Percentiles rank a stretch among this genome's conserved stretches.
Conservation (phyloP, 2,113 vertebrate genomes). For the Rhea pennata region DNA sequence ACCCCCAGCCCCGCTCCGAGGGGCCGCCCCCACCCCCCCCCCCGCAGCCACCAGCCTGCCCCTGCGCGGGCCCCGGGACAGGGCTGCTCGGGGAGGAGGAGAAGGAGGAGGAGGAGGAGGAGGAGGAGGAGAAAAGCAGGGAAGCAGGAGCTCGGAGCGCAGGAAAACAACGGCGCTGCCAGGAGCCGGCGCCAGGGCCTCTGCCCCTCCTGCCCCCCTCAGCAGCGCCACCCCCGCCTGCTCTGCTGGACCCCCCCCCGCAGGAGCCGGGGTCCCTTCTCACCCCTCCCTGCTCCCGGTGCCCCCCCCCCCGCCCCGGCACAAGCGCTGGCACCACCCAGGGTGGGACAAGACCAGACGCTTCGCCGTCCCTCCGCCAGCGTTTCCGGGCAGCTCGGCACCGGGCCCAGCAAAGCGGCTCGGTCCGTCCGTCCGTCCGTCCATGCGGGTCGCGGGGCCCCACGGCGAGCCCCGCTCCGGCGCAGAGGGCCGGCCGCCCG, state of each 20-base stretch:
- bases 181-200: neutral
- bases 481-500: neutral
- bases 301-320: no score
- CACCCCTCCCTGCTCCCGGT: no score
- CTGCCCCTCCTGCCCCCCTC: neutral
- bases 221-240: neutral
- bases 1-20: neutral
- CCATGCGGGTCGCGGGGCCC: neutral
- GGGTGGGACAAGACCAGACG: no score
- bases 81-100: neutral
- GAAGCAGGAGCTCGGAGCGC: constrained; percentile 39
- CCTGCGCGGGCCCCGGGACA: neutral
- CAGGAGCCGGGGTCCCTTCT: no score
- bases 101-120: neutral
- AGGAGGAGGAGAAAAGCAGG: constrained; percentile 1
- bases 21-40: neutral
- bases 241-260: no score
- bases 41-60: neutral
- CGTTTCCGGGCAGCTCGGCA: no score
- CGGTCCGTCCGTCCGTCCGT: neutral
- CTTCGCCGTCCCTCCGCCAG: neutral
- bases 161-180: constrained; percentile 39
- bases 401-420: no score
- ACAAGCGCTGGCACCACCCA: no score
- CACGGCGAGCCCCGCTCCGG: no score